Base-by-base conservation (phyloP, 92 coral and sea anemone genomes). In the Plumapathes pennacea region DNA sequence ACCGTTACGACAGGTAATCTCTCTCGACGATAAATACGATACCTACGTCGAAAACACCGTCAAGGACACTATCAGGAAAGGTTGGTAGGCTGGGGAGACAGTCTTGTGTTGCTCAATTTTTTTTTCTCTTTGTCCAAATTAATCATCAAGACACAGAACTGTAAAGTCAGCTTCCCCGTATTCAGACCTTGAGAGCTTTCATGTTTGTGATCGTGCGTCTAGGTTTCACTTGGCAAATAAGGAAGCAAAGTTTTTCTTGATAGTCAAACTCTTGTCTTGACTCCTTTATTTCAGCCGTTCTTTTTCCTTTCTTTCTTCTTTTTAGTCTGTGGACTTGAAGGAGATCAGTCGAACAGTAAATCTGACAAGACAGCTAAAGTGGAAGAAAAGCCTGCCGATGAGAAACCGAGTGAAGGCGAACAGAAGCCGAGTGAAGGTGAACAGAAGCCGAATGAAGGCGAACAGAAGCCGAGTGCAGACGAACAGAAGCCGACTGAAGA, bases 11-110 rank as follows among this genome's bases (percentile, higher is more conserved):
- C 74, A 92, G 44, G 63, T 90, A 24, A 81, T 92, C 38, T 80
- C 89, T 23, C 68, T 92, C 13, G 82, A 83, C 24, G 98, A 88
- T 32, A 81, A 82, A 32, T 92, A 92, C 48, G 94, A 92, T 30
- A 66, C 73, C 32, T 92, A 83, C 26, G 77, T 92, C 38, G 83
- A 84, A 24, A 80, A 83, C 1, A 45, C 72, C 25, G 74, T 75
- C 17, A 73, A 68, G 28, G 82, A 80, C 40, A 30, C 85, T 9
- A 69, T 92, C 37, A 78, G 78, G 66, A 77, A 72, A 69, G 90
- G 98, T 92, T n/a, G n/a, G n/a, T n/a, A n/a, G n/a, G n/a, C n/a
- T n/a, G 27, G 21, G 67, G 21, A 12, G 17, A 1, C 2, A 15
- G 0, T 17, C 2, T 25, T 49, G 10, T n/a, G 13, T 10, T 23